Evolutionary conservation across 92 coral and sea anemone species (phyloP), one percentile per base, ranked within the genome.

Genomic region (Phenganax stokvisi): DNA sequence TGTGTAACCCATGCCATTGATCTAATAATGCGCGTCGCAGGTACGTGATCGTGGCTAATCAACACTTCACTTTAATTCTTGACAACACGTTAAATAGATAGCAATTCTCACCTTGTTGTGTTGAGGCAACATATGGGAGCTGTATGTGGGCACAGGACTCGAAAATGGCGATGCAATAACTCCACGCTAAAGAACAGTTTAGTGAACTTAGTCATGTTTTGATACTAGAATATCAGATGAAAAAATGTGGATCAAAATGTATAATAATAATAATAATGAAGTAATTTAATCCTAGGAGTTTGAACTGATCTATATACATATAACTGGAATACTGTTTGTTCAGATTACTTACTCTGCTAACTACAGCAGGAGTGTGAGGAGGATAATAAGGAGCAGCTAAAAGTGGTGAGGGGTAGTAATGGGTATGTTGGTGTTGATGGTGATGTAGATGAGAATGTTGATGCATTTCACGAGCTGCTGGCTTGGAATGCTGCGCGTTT

Each of bases 341-440:
- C 47, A 37, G 47, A 37, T 5, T 67, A 73, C 6, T 60, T 0
- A 56, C 16, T 74, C 37, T 28, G 25, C 9, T 30, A 86, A 92
- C 87, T 66, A 93, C 96, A 92, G 84, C 71, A 60, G 96, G 86
- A 13, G 86, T 79, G 30, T 72, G 87, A 12, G 85, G 56, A 52
- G 93, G 96, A 57, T 84, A 89, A 62, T 81, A 81, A 1, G 96
- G 78, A 0, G 89, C 62, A 30, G 90, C 88, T 71, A 90, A 87
- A 12, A 85, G 63, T 6, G 85, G 85, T n/a, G 90, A 88, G 0
- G 90, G 93, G 44, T 86, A 85, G 6, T 87, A 89, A 81, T 91
- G 94, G 85, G 89, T 90, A 89, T 94, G 97, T 74, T 94, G 98
- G 69, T 93, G 97, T 57, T 92, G 97, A 71, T 93, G 97, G 2